Percentiles rank a stretch among this genome's conserved stretches.
These are phyloP conservation scores for Hippoglossus hippoglossus DNA, from an alignment of 2,797 vertebrate species.

Conservation along the genomic window DNA sequence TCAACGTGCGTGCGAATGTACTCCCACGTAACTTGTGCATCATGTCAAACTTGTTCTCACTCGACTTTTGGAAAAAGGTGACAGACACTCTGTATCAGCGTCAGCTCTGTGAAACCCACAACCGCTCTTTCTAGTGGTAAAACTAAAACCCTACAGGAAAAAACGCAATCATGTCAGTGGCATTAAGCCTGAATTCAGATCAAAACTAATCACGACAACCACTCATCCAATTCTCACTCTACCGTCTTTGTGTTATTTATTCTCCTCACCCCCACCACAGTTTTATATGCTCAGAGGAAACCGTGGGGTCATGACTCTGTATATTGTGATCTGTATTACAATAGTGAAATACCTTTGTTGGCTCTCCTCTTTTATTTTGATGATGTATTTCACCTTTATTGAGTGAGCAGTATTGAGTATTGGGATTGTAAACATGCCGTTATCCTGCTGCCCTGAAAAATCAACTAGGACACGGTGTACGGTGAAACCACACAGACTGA, in stretches of 20 bases:
- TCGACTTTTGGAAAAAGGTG: no score
- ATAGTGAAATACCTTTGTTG: neutral
- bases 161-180: no score
- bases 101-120: no score
- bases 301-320: neutral
- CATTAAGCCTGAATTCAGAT: no score
- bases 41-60: no score
- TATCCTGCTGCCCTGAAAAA: neutral
- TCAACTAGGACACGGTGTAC: neutral
- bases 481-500: neutral
- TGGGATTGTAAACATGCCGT: neutral
- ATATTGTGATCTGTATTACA: neutral
- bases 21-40: no score
- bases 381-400: neutral
- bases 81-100: no score
- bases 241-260: neutral
- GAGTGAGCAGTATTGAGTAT: neutral
- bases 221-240: no score
- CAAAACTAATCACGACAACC: no score
- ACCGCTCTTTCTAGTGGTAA: no score
- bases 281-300: neutral
- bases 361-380: neutral
- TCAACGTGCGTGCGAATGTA: no score
- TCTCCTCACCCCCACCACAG: neutral
- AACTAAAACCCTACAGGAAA: no score